These are phyloP conservation scores for Aphaenogaster rudis DNA, from an alignment of 1,140 invertebrate species.

Conservation along the genomic window DNA sequence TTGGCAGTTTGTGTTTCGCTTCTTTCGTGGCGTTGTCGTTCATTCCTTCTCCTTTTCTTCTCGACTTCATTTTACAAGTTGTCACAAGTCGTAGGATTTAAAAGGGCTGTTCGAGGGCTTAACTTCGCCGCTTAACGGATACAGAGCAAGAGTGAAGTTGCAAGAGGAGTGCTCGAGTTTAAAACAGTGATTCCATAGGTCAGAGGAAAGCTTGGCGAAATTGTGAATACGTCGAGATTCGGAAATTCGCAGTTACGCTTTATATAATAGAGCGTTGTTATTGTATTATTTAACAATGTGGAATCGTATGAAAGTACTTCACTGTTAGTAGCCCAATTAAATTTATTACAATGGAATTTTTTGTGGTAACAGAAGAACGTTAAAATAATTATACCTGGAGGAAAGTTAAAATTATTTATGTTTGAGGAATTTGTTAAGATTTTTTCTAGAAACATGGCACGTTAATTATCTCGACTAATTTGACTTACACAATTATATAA, in stretches of 20 bases:
- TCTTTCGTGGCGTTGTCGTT: background rate
- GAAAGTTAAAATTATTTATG: constrained; percentile 13
- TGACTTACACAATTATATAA: background rate
- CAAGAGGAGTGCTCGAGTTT: constrained; percentile 1
- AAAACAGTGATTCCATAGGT: constrained; percentile 18
- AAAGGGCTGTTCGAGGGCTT: constrained; percentile 39
- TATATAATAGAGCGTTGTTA: background rate
- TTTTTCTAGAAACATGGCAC: background rate
- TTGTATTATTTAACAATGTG: constrained; percentile 4
- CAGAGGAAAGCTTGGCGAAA: background rate
- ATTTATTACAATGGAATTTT: background rate
- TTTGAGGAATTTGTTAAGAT: background rate
- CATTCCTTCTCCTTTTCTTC: background rate
- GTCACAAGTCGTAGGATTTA: constrained; percentile 37
- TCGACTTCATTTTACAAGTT: constrained; percentile 28
- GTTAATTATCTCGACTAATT: constrained; percentile 18
- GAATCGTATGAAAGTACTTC: background rate
- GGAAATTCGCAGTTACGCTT: background rate
- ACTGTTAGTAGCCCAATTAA: constrained; percentile 3
- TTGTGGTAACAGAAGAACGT: background rate
- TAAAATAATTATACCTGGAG: background rate
- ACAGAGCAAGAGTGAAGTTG: constrained; percentile 9
- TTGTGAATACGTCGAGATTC: background rate
- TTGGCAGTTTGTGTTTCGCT: constrained; percentile 29
- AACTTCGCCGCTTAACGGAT: constrained; percentile 35